Evolutionary conservation across 2,113 vertebrate species (phyloP), one percentile per base, ranked within the genome.

Genomic region (Plecotus auritus): DNA sequence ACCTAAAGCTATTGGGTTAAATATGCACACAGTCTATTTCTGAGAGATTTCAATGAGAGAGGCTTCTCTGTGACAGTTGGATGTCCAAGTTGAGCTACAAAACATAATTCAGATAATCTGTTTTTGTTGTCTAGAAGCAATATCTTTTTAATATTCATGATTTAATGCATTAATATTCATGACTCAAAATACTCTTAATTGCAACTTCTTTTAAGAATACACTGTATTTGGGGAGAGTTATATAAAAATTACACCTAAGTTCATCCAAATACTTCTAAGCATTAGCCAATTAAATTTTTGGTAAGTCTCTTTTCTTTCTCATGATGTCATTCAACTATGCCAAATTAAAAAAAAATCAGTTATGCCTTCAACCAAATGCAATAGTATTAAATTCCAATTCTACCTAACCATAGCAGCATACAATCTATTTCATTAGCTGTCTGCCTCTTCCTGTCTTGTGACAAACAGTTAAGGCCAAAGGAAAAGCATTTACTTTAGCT

Each of bases 391-490:
- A 95, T 69, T 93, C 45, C 61, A 85, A 88, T 90, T 61, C 49
- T 42, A 82, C 42, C 88, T 91, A 95, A 90, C 74, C 70, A 86
- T 32, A 94, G 87, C 90, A 96, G 49, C 54, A 93, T 93, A 87
- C 14, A 69, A 91, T 88, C 94, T 73, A 94, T 93, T 97, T 96
- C 78, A 96, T 96, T 97, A 94, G 82, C 51, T 96, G 96, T 93
- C 42, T 96, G 35, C 80, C 69, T 98, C 70, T 97, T 97, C 69
- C 91, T 59, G 95, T 96, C 85, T 77, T 96, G 92, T 92, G 87
- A 91, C 73, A 98, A 94, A 88, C 8, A 88, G 51, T 96, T 97
- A 94, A 97, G 73, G 87, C 82, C 82, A 98, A 98, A 98, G 94
- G 32, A 98, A 98, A 97, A 97, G 82, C 6, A 28, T 97, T 97